Base-by-base conservation (phyloP, 2,113 vertebrate genomes). In the Hiodon tergisus region DNA sequence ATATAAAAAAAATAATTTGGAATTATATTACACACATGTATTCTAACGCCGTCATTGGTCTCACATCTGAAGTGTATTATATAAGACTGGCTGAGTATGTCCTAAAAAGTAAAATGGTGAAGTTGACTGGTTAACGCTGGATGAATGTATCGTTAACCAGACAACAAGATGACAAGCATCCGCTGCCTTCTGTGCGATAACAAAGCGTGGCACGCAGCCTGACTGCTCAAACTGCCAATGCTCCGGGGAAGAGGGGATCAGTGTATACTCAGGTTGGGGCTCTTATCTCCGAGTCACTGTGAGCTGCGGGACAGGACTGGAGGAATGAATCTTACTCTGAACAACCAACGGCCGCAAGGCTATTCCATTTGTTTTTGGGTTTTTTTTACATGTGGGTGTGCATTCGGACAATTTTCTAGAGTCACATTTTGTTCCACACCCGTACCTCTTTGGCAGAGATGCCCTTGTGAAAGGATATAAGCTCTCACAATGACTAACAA, bases 381-480 rank as follows among this genome's bases (percentile, higher is more conserved):
- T 59, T 59, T 9, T 59, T 9, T 11, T 9, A 59, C 9, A 59
- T 63, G 13, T 63, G 61, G 16, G 52, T 16, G n/a, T 53, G 50
- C 31, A 5, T 62, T 58, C 65, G 48, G 2, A 65, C 17, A 13
- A 31, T n/a, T 72, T 31, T 31, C 11, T 3, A 7, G 17, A 70
- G 55, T 13, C 13, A 5, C 14, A n/a, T 60, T 71, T 60, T n/a
- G 13, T 58, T 71, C 53, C 54, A 31, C 73, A 52, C 54, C 14
- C 16, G 63, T 47, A 53, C 50, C 62, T 65, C 61, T 74, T 71
- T 16, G 47, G 52, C 62, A 57, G 63, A 74, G 54, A 74, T 57
- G 11, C 51, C 31, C 72, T 14, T 67, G 65, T 10, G 48, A 74
- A 55, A 74, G 67, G 46, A 75, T 67, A 68, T 59, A 75, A 60